Base-by-base conservation (phyloP, 2,113 vertebrate genomes). In the Rousettus leschenaultii region DNA sequence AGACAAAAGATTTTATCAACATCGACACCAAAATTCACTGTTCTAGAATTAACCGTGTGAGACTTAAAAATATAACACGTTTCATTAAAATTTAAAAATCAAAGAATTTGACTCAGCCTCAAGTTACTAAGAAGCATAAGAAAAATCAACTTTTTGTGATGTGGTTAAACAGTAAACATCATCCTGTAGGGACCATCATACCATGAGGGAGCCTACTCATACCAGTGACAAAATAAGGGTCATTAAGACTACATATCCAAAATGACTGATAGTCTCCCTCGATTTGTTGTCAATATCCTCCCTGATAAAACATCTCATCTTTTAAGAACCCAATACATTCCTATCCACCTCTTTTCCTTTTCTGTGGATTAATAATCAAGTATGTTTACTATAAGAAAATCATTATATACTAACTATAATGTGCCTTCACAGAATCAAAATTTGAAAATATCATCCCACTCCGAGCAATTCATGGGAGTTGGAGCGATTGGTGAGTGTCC, bases 31-130 rank as follows among this genome's bases (percentile, higher is more conserved):
- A 95, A 94, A 53, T 43, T n/a, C 22, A 78, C 12, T 85, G 6
- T 70, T 45, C 35, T 75, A 93, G 14, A 80, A 93, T 93, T 74
- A 73, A 45, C 40, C 24, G 21, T 65, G 22, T 66, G 28, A 93
- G 19, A 9, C 28, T n/a, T 65, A 89, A 94, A 95, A 91, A 71
- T 65, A 1, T 61, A 93, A 90, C 33, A 88, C 16, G 6, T 92
- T 92, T 95, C 48, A 89, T 33, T 70, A 86, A 92, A 63, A 75
- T 63, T 35, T 73, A 89, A 96, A 95, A 12, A 80, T 85, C 38
- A 83, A 71, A 87, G 4, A 89, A 93, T 89, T 40, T 65, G 38
- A 59, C n/a, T 61, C 30, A 48, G 13, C 16, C 57, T 96, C 78
- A 91, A 86, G n/a, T 86, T 90, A 87, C 51, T 53, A 15, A 95